Percentiles rank a stretch among this genome's conserved stretches.
These are phyloP conservation scores for Omphaloscelis lunosa DNA, from an alignment of 2,888 invertebrate species.

Conservation along the genomic window DNA sequence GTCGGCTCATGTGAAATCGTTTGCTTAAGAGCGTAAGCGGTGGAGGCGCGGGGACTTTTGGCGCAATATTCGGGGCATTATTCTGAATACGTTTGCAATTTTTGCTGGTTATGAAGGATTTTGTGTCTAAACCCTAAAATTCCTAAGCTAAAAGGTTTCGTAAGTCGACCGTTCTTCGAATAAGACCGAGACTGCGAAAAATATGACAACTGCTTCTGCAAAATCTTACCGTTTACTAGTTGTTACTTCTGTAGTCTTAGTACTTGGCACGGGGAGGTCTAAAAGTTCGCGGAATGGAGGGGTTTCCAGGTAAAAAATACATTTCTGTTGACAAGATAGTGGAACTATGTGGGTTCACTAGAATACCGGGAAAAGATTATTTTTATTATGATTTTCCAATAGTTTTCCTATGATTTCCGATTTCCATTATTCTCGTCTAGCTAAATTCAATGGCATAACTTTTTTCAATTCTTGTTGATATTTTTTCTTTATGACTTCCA, in stretches of 20 bases:
- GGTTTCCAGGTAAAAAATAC: slow-evolving; percentile 33
- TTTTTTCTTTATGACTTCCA: background rate
- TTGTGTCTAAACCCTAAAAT: too few species aligned
- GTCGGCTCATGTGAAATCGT: too few species aligned
- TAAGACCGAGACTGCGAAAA: background rate
- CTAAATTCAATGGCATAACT: background rate
- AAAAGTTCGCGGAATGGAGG: slow-evolving; percentile 47
- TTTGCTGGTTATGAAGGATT: too few species aligned
- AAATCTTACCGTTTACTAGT: slow-evolving; percentile 23
- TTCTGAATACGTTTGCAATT: too few species aligned
- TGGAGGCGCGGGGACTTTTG: too few species aligned
- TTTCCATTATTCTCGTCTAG: background rate
- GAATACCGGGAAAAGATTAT: background rate
- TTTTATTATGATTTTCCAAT: background rate
- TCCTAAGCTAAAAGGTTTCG: background rate
- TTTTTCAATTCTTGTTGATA: background rate
- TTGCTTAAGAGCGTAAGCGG: too few species aligned
- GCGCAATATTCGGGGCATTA: too few species aligned
- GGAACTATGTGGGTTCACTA: background rate
- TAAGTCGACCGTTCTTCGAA: background rate
- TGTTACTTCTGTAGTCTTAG: slow-evolving; percentile 46
- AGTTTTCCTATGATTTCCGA: background rate
- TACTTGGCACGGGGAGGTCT: slow-evolving; percentile 46
- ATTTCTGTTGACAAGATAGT: background rate
- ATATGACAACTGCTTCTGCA: slow-evolving; percentile 1